Base-by-base conservation (phyloP, 2,797 vertebrate genomes). In the Sarcoramphus papa region DNA sequence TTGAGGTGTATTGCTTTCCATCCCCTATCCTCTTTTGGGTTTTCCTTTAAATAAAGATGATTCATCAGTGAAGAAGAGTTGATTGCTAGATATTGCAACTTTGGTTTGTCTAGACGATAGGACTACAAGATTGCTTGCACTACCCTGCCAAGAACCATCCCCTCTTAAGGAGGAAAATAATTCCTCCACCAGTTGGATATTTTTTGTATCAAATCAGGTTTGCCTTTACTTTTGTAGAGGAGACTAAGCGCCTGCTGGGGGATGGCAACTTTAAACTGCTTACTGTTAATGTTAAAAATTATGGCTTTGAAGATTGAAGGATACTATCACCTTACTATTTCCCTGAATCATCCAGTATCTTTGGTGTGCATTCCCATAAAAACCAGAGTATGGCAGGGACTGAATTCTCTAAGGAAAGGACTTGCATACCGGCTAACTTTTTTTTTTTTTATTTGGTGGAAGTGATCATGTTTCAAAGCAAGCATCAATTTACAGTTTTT, bases 121-220 rank as follows among this genome's bases (percentile, higher is more conserved):
- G 21, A 27, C 37, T 70, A 35, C 0, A 0, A 53, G 70, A 41
- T 43, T 56, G 24, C 63, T 94, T 57, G 20, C 1, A 0, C 6
- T 63, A 17, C 12, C 2, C 31, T 63, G 41, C 31, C 27, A 72
- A 70, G 57, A 79, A 24, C 10, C 41, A 89, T 18, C 9, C 15
- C 7, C 9, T 83, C 33, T 64, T 84, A 70, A 48, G 6, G 8
- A 77, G 22, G 5, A 87, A 83, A 67, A 47, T 9, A 63, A 37
- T 87, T 95, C 21, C 20, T 69, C 48, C 14, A 27, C 4, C 5
- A 18, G 8, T 31, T 94, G 13, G 56, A 2, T 23, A 3, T 28
- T 56, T 88, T 75, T 68, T 35, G 0, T n/a, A 31, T 43, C 2
- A 1, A 69, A 18, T 77, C 27, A 56, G 10, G 4, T 74, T 82